A percentile compares a stretch with the other conserved stretches of the same genome.
These are phyloP conservation scores for Listrodromus nycthemerus DNA, from an alignment of 2,888 invertebrate species.

Conservation along the genomic window DNA sequence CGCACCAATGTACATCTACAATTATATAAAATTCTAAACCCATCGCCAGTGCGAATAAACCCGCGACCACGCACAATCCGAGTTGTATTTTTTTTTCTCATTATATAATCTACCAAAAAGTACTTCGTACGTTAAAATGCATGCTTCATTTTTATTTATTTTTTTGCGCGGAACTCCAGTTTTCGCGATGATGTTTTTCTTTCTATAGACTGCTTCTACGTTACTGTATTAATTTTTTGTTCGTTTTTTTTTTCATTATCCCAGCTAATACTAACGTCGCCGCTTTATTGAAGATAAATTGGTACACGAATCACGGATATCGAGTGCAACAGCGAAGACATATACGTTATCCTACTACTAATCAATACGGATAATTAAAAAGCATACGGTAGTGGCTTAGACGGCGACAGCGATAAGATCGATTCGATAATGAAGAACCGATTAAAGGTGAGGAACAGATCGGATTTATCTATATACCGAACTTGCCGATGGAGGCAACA, in stretches of 20 bases:
- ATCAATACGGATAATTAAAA: conserved; percentile 61
- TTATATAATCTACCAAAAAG: background rate
- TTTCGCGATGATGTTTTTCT: conserved; percentile 20
- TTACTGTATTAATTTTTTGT: conserved; percentile 13
- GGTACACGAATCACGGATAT: conserved; percentile 62
- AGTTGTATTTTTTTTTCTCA: background rate
- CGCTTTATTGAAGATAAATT: conserved; percentile 53
- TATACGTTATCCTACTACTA: conserved; percentile 40
- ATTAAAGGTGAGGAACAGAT: conserved; percentile 51
- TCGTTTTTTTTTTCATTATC: conserved; percentile 14
- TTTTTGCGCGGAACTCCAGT: conserved; percentile 33
- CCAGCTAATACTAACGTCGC: conserved; percentile 34
- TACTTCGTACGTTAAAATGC: conserved; percentile 33
- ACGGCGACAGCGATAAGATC: conserved; percentile 61
- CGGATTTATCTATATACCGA: conserved; percentile 43
- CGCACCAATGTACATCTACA: conserved; percentile 50
- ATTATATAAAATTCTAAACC: conserved; percentile 56
- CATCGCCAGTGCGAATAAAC: conserved; percentile 21
- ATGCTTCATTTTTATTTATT: conserved; percentile 7
- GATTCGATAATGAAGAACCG: conserved; percentile 47
- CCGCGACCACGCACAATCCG: conserved; percentile 29
- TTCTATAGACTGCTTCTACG: conserved; percentile 17
- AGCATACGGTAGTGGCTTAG: conserved; percentile 64
- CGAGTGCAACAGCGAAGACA: conserved; percentile 64
- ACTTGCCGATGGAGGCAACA: conserved; percentile 53